Conservation (phyloP, 2,888 invertebrate species). For the Acleris sparsana region DNA sequence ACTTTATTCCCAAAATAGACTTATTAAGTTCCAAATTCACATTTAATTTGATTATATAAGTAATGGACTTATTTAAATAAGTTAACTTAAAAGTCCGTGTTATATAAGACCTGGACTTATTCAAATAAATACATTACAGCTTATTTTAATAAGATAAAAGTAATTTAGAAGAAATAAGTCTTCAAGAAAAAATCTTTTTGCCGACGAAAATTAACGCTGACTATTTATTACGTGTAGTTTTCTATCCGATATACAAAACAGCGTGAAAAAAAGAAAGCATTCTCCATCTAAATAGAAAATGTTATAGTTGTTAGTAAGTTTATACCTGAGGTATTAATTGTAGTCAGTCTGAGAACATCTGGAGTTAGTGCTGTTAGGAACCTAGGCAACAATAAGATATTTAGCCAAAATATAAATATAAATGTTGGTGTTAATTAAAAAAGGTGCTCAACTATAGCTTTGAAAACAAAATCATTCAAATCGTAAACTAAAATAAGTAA, state of each 20-base stretch:
- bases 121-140: not conserved
- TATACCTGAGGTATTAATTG: constrained; percentile 82
- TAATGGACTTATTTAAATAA: not conserved
- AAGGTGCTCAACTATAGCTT: constrained; percentile 32
- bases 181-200: constrained; percentile 7
- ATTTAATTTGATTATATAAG: not conserved
- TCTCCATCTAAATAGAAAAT: constrained; percentile 66
- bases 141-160: not conserved
- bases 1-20: not conserved
- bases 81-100: not conserved
- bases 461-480: constrained; percentile 21
- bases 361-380: constrained; percentile 83
- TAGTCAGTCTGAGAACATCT: constrained; percentile 82
- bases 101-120: not conserved
- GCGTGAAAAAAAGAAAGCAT: constrained; percentile 75
- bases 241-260: constrained; percentile 51
- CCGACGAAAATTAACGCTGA: constrained; percentile 9
- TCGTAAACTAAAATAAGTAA: constrained; percentile 23
- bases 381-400: constrained; percentile 69
- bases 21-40: not conserved
- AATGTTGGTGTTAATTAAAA: constrained; percentile 31
- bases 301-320: constrained; percentile 56
- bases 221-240: constrained; percentile 42
- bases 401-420: constrained; percentile 36
- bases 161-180: constrained; percentile 13